Evolutionary conservation across 1,140 invertebrate species (phyloP), one percentile per base, ranked within the genome.

Genomic region (Panagrolaimus sp.): DNA sequence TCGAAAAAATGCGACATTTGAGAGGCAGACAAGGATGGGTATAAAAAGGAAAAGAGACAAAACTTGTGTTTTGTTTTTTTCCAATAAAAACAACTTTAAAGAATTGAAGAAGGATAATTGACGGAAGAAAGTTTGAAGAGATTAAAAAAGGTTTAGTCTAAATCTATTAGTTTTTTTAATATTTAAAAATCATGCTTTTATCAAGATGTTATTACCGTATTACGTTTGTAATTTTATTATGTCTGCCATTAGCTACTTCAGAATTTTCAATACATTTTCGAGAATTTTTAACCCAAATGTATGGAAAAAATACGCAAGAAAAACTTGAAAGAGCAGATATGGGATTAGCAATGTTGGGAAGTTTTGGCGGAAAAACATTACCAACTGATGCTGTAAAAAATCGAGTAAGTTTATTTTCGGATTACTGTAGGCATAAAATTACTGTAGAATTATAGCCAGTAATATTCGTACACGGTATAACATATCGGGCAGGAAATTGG

Each of bases 381-480:
- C n/a, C 24, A 17, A 43, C 2, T 1, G 43, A 67, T 10, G 65
- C 24, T 15, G n/a, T 67, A 24, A 65, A 24, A 24, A 65, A 65
- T 65, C 38, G 38, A 32, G 63, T 65, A 15, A 9, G 63, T 43
- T 46, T 14, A 7, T 65, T 63, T 63, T 0, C 28, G 12, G 38
- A 21, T 10, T 17, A 24, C 32, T 64, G 15, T 14, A 64, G 15
- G 32, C 63, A 10, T 0, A 44, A 26, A 15, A 65, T 14, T 10
- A 15, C 0, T 65, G 12, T 38, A 3, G 1, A 9, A 10, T 65
- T 71, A 43, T 58, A 76, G 73, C 74, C 73, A 1, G 74, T 74
- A 47, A 45, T 74, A 17, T 71, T 74, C 28, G 62, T 74, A 24
- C 73, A 74, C 52, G 73, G 73, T 15, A 63, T 48, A 1, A 74